These are phyloP conservation scores for Hydrolagus colliei DNA, from an alignment of 2,797 vertebrate species.

Conservation along the genomic window DNA sequence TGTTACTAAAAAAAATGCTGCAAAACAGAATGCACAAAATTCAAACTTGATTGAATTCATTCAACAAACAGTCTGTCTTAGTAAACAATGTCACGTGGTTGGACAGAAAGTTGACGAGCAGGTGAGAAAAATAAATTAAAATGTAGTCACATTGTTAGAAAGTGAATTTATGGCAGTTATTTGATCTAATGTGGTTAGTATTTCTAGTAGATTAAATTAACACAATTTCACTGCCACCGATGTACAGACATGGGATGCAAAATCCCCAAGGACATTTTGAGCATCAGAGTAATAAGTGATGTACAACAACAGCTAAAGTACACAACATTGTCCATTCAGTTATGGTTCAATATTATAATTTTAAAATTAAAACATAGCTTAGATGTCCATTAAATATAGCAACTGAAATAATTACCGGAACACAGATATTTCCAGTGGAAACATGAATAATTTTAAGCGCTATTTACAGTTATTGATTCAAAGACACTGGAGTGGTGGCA, in stretches of 20 bases:
- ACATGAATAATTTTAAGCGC: constrained; percentile 38
- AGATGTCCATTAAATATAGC: neutral
- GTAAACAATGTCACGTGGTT: constrained; percentile 77
- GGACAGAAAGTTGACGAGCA: constrained; percentile 60
- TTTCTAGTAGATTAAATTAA: constrained; percentile 88
- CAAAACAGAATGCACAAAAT: constrained; percentile 66
- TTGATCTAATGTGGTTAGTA: constrained; percentile 89
- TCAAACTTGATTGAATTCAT: constrained; percentile 75
- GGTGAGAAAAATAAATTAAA: constrained; percentile 84
- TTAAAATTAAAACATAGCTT: neutral
- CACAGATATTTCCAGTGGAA: neutral
- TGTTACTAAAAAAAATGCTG: constrained; percentile 34
- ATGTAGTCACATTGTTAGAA: constrained; percentile 76
- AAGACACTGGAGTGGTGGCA: constrained; percentile 47
- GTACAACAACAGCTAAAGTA: constrained; percentile 54
- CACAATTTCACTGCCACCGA: constrained; percentile 72
- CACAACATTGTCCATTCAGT: constrained; percentile 46
- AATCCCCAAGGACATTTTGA: constrained; percentile 53
- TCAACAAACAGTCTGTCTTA: constrained; percentile 89
- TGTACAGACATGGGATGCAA: constrained; percentile 46
- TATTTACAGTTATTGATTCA: constrained; percentile 69
- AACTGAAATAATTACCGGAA: neutral
- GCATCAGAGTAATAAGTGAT: constrained; percentile 58
- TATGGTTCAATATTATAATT: neutral
- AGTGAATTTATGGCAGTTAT: constrained; percentile 90